phyloP scores from a whole-genome alignment of 2,797 vertebrate genomes.

The Champsocephalus esox region DNA sequence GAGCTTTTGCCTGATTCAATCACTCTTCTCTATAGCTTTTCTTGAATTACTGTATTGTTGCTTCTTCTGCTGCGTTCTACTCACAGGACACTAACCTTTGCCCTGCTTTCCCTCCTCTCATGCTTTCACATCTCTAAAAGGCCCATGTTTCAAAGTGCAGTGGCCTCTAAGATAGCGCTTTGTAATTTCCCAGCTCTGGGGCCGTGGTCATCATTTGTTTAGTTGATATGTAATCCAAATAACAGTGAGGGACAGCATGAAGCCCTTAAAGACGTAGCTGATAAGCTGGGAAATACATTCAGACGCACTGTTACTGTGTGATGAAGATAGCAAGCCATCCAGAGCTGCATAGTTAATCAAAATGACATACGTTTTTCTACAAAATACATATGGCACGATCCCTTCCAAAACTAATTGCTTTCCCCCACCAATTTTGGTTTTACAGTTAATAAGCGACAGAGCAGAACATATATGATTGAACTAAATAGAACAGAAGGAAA shows the following conservation, averaged over 20 bases:
- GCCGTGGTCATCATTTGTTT: slow-evolving; percentile 59
- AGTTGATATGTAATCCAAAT: slow-evolving; percentile 32
- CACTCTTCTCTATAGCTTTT: slow-evolving; percentile 24
- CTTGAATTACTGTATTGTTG: not conserved
- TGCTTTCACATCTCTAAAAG: slow-evolving; percentile 52
- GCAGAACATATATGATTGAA: not conserved
- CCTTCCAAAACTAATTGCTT: not conserved
- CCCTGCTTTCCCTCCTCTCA: slow-evolving; percentile 10
- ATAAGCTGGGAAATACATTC: slow-evolving; percentile 28
- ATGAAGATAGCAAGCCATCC: slow-evolving; percentile 5
- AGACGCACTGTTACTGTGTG: not conserved
- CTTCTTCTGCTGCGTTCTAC: slow-evolving; percentile 19
- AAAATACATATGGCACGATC: not conserved
- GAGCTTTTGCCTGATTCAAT: slow-evolving; percentile 34
- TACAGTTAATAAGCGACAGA: not conserved
- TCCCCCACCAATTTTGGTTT: not conserved
- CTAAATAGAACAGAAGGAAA: not conserved
- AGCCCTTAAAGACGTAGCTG: slow-evolving; percentile 7
- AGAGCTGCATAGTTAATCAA: not conserved
- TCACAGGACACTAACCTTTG: slow-evolving; percentile 36
- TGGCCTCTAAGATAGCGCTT: slow-evolving; percentile 53
- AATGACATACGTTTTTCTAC: not conserved
- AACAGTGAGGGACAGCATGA: slow-evolving; percentile 13
- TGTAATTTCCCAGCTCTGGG: slow-evolving; percentile 56
- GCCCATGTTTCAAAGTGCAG: slow-evolving; percentile 69